A percentile compares a stretch with the other conserved stretches of the same genome.
Evolutionary conservation across 2,888 invertebrate genomes (phyloP).

Genomic region (Syrphus vitripennis): DNA sequence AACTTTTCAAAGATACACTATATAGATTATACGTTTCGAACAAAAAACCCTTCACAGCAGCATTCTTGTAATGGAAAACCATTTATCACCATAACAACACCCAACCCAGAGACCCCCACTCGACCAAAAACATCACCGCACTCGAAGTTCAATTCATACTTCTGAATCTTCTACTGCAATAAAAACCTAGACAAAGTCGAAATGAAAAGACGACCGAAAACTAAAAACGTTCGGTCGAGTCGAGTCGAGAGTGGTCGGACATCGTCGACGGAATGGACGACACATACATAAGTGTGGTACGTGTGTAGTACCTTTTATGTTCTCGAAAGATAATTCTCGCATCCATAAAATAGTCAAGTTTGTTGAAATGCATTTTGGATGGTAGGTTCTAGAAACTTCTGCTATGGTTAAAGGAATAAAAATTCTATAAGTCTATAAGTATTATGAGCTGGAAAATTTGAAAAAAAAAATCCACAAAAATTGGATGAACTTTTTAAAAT

Average conservation of each 20-base stretch:
- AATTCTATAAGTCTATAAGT: too few relatives aligned
- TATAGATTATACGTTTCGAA: neutral
- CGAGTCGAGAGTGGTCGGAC: neutral
- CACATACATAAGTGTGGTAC: neutral
- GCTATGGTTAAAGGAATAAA: too few relatives aligned
- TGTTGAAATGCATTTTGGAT: neutral
- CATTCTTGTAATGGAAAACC: conserved; percentile 44
- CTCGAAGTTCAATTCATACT: conserved; percentile 11
- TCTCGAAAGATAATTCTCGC: conserved; percentile 3
- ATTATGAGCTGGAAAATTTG: too few relatives aligned
- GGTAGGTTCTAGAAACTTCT: too few relatives aligned
- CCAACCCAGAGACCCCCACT: neutral
- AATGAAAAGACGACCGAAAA: conserved; percentile 19
- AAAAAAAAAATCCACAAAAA: too few relatives aligned
- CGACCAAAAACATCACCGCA: neutral
- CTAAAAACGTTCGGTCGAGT: neutral
- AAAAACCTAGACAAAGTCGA: conserved; percentile 26
- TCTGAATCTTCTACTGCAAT: conserved; percentile 27
- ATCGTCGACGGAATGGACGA: neutral
- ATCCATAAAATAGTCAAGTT: neutral
- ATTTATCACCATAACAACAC: conserved; percentile 44
- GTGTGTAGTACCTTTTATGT: conserved; percentile 28
- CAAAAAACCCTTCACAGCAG: conserved; percentile 18
- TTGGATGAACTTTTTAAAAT: too few relatives aligned
- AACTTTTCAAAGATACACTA: conserved; percentile 24